Evolutionary conservation across 2,797 vertebrate species (phyloP).

Genomic region (Siniperca scherzeri): DNA sequence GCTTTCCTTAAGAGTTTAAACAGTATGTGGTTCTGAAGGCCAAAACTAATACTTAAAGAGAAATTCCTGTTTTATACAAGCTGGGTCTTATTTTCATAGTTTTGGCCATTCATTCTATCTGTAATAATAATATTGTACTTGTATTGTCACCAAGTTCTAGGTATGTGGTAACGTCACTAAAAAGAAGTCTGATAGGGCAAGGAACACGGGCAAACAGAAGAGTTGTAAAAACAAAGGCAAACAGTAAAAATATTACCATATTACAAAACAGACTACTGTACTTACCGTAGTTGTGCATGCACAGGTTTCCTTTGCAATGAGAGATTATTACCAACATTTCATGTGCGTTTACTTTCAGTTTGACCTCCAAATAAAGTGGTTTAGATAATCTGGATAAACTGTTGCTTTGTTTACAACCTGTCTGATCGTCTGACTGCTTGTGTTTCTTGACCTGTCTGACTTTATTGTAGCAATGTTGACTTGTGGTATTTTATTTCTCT

Average conservation of each 20-base stretch:
- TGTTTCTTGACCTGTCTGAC: background rate
- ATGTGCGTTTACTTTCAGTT: background rate
- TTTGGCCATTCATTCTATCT: background rate
- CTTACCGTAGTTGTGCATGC: background rate
- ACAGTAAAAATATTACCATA: background rate
- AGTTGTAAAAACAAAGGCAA: background rate
- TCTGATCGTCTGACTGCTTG: too few species aligned
- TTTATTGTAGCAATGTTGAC: background rate
- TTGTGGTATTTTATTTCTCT: background rate
- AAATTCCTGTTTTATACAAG: background rate
- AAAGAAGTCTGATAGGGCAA: background rate
- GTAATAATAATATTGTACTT: background rate
- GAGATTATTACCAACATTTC: background rate
- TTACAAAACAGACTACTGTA: background rate
- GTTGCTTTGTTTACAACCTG: background rate
- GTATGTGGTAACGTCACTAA: background rate
- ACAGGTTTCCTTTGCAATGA: background rate
- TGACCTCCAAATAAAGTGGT: background rate
- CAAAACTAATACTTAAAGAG: background rate
- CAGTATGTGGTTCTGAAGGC: constrained; percentile 14
- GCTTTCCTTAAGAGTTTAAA: constrained; percentile 30
- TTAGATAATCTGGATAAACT: background rate
- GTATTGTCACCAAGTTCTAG: too few species aligned
- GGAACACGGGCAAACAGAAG: background rate
- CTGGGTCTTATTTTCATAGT: background rate